Evolutionary conservation across 2,888 invertebrate species (phyloP).

Genomic region (Isotomurus palustris): DNA sequence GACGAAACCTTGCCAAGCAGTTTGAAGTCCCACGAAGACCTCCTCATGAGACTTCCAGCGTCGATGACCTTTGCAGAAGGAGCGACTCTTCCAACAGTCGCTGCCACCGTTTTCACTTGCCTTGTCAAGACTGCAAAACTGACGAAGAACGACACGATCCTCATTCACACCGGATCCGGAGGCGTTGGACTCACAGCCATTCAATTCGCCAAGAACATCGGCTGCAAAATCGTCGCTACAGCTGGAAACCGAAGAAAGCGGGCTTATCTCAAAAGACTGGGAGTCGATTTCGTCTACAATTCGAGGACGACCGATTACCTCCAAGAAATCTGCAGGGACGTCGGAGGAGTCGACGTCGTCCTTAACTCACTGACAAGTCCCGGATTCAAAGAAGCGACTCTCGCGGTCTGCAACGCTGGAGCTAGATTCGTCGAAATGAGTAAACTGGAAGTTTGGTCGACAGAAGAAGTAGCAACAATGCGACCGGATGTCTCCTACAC

Average conservation of each 20-base stretch:
- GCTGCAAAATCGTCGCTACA: constrained; percentile 17
- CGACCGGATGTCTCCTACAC: constrained; percentile 27
- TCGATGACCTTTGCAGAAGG: constrained; percentile 15
- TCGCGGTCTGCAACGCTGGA: constrained; percentile 11
- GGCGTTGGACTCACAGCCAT: neutral
- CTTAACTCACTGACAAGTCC: constrained; percentile 24
- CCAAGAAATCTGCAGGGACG: constrained; percentile 15
- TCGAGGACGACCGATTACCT: constrained; percentile 23
- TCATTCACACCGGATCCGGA: constrained; percentile 4
- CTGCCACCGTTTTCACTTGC: constrained; percentile 12
- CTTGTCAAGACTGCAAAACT: constrained; percentile 14
- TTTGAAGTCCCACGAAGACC: neutral
- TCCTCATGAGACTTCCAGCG: constrained; percentile 5
- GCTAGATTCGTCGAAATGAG: constrained; percentile 35
- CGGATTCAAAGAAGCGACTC: constrained; percentile 29
- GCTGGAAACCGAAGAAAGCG: constrained; percentile 27
- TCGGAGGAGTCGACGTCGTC: constrained; percentile 28
- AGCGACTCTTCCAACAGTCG: constrained; percentile 15
- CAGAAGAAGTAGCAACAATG: constrained; percentile 19
- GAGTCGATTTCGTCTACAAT: constrained; percentile 26
- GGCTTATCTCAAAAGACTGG: constrained; percentile 16
- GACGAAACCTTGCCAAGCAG: constrained; percentile 10
- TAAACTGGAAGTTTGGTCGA: constrained; percentile 21
- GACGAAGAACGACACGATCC: neutral
- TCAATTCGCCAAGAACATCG: neutral